Base-by-base conservation (phyloP, 2,113 vertebrate species). In the Bubo blakistoni region DNA sequence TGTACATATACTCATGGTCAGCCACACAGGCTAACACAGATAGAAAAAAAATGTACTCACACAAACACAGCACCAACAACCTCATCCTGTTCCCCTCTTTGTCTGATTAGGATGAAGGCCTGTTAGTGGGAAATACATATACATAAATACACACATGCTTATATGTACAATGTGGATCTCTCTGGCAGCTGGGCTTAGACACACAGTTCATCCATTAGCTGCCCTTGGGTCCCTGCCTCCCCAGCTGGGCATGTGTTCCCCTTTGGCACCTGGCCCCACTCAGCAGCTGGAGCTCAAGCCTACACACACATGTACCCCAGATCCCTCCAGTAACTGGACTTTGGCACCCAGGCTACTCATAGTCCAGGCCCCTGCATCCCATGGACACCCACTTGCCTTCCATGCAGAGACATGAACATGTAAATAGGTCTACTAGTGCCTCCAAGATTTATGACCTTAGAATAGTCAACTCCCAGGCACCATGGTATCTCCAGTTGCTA, bases 301-400 rank as follows among this genome's bases (percentile, higher is more conserved):
- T 44, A 27, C 9, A 34, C 12, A 73, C 5, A 16, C 13, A 25
- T 30, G 17, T 12, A 65, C 20, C 4, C 12, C 57, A 19, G 10
- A 57, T 36, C 12, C 6, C 9, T 42, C 36, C 10, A 21, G 12
- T 34, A 71, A 11, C 7, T 15, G 15, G 4, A 49, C 3, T 83
- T 42, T 52, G 13, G 26, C 1, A 1, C 10, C 5, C 46, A 57
- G 12, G 57, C 10, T 16, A 10, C 29, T 9, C 8, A 1, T 5
- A 40, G 2, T 19, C 32, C 13, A 30, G 18, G 14, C 6, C 13
- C 42, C 26, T 52, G 67, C 8, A 38, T 47, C 15, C 10, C 17
- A 40, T 66, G 12, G 22, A 57, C 24, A 57, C 14, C 11, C 21
- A 40, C 3, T 4, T 57, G 3, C 11, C 36, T 76, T 57, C 20